Conservation (phyloP, 23 tunicate species). For the Halocynthia aurantium region DNA sequence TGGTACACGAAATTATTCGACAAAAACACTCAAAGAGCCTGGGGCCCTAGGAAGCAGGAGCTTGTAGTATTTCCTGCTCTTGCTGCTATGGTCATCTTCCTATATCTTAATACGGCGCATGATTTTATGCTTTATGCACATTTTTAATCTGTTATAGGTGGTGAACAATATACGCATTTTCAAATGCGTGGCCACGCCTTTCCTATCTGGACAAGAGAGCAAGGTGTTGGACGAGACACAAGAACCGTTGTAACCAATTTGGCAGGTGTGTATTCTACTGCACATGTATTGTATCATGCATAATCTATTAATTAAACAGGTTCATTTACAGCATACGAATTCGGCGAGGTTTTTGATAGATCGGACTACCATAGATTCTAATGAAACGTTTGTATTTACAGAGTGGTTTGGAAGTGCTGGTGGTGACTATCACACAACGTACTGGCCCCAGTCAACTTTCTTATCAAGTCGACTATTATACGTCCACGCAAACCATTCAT, state of each 20-base stretch:
- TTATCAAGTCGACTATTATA: conserved; percentile 71
- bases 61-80: too few species aligned
- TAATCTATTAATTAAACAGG: too few species aligned
- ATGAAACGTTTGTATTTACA: background rate
- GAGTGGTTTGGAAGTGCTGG: conserved; percentile 22
- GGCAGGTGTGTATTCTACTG: conserved; percentile 51
- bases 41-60: too few species aligned
- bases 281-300: too few species aligned
- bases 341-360: background rate
- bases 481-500: conserved; percentile 53
- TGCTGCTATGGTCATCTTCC: too few species aligned
- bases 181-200: conserved; percentile 28
- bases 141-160: background rate
- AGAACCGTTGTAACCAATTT: conserved; percentile 41
- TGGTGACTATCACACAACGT: conserved; percentile 42
- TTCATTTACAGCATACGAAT: too few species aligned
- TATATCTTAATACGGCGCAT: too few species aligned
- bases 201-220: conserved; percentile 41
- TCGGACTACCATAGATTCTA: background rate
- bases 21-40: too few species aligned
- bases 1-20: too few species aligned
- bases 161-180: conserved; percentile 41
- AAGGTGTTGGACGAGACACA: conserved; percentile 42
- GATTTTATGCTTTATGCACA: too few species aligned
- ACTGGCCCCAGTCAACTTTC: conserved; percentile 76